phyloP scores from a whole-genome alignment of 30 jellyfish, hydroid and myxozoan species.

The Turritopsis rubra region DNA sequence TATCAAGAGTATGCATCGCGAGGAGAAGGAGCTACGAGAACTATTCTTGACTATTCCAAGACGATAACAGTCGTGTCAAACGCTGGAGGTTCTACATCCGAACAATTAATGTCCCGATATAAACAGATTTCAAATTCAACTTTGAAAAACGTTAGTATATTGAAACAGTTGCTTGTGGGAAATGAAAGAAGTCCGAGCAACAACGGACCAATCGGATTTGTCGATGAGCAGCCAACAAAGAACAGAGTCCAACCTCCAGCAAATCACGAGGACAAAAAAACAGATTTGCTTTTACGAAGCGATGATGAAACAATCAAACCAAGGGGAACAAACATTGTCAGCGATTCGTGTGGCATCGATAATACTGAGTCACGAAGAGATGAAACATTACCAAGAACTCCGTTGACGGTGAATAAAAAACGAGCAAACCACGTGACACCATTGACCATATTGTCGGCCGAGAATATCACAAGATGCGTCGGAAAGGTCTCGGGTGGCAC shows the following conservation, averaged over 20 bases:
- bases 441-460: conserved; percentile 1
- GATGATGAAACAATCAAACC: neutral
- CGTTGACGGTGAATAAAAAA: neutral
- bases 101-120: neutral
- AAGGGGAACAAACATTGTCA: neutral
- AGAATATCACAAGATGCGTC: neutral
- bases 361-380: neutral
- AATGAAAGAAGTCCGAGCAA: neutral
- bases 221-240: neutral
- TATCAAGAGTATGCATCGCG: neutral
- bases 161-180: conserved; percentile 1
- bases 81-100: neutral
- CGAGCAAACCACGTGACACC: neutral
- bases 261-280: neutral
- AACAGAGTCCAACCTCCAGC: neutral
- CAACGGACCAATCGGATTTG: neutral
- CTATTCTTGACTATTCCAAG: neutral
- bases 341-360: neutral
- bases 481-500: neutral
- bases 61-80: neutral
- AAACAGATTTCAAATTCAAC: neutral
- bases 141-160: neutral
- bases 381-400: neutral
- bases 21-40: neutral
- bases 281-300: neutral